Percentiles rank a stretch among this genome's conserved stretches.
Evolutionary conservation across 2,888 invertebrate species (phyloP).

Genomic region (Exocentrus adspersus): DNA sequence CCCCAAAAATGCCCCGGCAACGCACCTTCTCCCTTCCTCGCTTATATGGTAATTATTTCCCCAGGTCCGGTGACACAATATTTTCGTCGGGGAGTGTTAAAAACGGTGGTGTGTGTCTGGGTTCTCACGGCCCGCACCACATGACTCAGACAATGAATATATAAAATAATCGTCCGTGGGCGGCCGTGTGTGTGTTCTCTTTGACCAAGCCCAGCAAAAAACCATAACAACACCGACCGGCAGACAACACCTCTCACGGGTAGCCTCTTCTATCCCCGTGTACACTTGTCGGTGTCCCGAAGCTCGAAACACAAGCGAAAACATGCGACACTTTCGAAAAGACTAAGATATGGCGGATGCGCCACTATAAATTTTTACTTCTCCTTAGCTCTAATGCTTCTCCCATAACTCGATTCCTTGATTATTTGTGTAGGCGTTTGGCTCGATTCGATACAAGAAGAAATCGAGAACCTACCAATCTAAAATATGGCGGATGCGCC

Average conservation of each 20-base stretch:
- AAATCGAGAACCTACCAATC: too few species aligned
- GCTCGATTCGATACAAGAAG: too few species aligned
- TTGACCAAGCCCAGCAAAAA: conserved; percentile 46
- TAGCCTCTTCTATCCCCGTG: background rate
- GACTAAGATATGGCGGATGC: too few species aligned
- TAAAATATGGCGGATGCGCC: too few species aligned
- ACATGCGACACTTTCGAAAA: too few species aligned
- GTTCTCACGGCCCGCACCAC: conserved; percentile 37
- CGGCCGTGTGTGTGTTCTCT: conserved; percentile 43
- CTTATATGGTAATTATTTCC: conserved; percentile 19
- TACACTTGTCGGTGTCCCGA: too few species aligned
- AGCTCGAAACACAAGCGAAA: too few species aligned
- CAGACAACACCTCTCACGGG: conserved; percentile 18
- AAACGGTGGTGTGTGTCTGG: conserved; percentile 31
- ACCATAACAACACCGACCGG: conserved; percentile 40
- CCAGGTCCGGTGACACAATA: conserved; percentile 19
- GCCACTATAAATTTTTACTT: too few species aligned
- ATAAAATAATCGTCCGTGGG: conserved; percentile 42
- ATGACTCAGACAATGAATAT: conserved; percentile 44
- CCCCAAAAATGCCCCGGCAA: background rate
- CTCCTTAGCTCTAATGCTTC: too few species aligned
- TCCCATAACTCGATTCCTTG: too few species aligned
- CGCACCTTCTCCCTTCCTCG: too few species aligned
- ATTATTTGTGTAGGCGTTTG: too few species aligned
- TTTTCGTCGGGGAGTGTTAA: conserved; percentile 23